Conservation (phyloP, 2,888 invertebrate species). For the Agonum fuliginosum region DNA sequence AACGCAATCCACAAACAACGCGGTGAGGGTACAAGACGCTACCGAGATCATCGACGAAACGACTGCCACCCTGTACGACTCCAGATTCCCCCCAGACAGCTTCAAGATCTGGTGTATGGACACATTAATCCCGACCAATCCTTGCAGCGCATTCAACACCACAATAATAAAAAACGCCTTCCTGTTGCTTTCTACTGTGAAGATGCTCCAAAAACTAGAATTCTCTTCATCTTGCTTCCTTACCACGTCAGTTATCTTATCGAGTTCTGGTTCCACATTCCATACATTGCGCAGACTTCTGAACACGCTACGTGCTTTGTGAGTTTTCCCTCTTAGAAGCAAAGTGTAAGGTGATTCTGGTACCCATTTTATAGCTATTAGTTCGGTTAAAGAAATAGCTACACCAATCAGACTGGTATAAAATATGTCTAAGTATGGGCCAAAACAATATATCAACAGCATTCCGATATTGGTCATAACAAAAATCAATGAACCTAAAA, state of each 20-base stretch:
- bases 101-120: slow-evolving; percentile 62
- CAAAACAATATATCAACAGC: slow-evolving; percentile 60
- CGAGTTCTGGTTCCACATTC: slow-evolving; percentile 36
- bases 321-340: slow-evolving; percentile 47
- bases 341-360: slow-evolving; percentile 63
- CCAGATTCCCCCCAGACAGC: slow-evolving; percentile 61
- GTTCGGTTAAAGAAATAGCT: slow-evolving; percentile 59
- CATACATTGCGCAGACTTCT: slow-evolving; percentile 31
- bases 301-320: slow-evolving; percentile 14
- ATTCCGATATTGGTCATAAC: slow-evolving; percentile 57
- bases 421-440: slow-evolving; percentile 60
- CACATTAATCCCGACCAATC: slow-evolving; percentile 1
- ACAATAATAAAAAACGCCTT: slow-evolving; percentile 41
- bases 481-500: slow-evolving; percentile 58
- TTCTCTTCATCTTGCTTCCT: slow-evolving; percentile 43
- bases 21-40: slow-evolving; percentile 62
- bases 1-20: slow-evolving; percentile 59
- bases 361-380: slow-evolving; percentile 61
- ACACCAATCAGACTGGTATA: slow-evolving; percentile 58
- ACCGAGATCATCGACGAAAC: slow-evolving; percentile 70
- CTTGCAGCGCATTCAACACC: slow-evolving; percentile 19
- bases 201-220: slow-evolving; percentile 31
- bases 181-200: slow-evolving; percentile 49
- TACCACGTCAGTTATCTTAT: not conserved
- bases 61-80: slow-evolving; percentile 67